Base-by-base conservation (phyloP, 2,113 vertebrate species). In the Piprites chloris region DNA sequence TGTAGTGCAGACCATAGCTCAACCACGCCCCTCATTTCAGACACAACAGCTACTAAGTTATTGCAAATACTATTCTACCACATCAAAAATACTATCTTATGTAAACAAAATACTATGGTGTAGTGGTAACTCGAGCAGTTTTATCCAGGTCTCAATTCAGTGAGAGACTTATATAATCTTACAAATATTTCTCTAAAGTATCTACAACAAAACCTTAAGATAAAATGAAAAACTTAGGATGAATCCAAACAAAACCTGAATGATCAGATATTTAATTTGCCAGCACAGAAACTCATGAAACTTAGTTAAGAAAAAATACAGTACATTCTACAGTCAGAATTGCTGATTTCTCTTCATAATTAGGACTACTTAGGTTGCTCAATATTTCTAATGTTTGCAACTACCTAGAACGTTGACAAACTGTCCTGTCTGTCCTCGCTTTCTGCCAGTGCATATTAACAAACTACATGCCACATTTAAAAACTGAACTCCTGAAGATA, bases 381-480 rank as follows among this genome's bases (percentile, higher is more conserved):
- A 5, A 14, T 24, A 65, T 73, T 85, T 88, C 53, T 75, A 18
- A 26, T 11, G 44, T 61, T 83, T 79, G 68, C 44, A 63, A 26
- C 41, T 47, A 44, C 30, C 68, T 61, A 56, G 9, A 80, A 56
- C 23, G 52, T 59, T 13, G 23, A 28, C 35, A 46, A 63, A 85
- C 12, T 20, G 12, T 37, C 23, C 33, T 35, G 6, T 52, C 20
- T 42, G 18, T 74, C 75, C 30, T 35, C 79, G 66, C 39, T 63
- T 85, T 82, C 61, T 85, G 56, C 7, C 17, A 75, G 7, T 10
- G 10, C 8, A 14, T 39, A 50, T 27, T 47, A 76, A 85, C 7
- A 41, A 7, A 56, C 3, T 49, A 33, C 5, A 33, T 2, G 5
- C 7, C 15, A 47, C 46, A 66, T 1, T 0, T 1, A 89, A 84